phyloP scores from a whole-genome alignment of 1,140 invertebrate species.

The Cydia strobilella region DNA sequence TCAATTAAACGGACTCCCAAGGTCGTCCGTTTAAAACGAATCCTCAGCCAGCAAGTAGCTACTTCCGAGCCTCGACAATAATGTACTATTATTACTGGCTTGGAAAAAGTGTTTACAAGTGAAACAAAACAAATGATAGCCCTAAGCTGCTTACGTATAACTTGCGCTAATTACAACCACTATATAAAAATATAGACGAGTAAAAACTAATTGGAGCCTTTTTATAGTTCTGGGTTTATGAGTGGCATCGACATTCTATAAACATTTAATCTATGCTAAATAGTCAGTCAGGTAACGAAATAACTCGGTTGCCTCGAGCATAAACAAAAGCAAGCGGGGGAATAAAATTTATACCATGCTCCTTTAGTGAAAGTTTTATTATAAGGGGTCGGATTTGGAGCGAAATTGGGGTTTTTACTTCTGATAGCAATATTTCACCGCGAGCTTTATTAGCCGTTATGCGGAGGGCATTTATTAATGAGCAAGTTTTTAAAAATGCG shows the following conservation, averaged over 20 bases:
- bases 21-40: too few species aligned
- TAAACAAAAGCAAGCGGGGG: conserved; percentile 47
- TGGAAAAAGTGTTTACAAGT: not conserved
- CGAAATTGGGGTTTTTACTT: conserved; percentile 54
- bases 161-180: not conserved
- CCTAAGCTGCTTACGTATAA: not conserved
- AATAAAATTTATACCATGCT: conserved; percentile 60
- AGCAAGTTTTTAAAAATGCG: conserved; percentile 39
- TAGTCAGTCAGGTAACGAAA: conserved; percentile 54
- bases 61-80: too few species aligned
- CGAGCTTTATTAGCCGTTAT: conserved; percentile 63
- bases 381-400: conserved; percentile 47
- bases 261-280: conserved; percentile 42
- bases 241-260: conserved; percentile 20
- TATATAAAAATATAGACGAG: not conserved
- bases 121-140: not conserved
- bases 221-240: not conserved
- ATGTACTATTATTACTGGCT: too few species aligned
- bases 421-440: conserved; percentile 63
- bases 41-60: too few species aligned
- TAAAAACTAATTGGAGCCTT: not conserved
- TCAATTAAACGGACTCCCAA: too few species aligned
- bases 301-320: conserved; percentile 49
- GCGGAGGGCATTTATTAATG: conserved; percentile 51
- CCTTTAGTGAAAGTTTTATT: conserved; percentile 61